Percentiles rank a stretch among this genome's conserved stretches.
Conservation (phyloP, 2,888 invertebrate genomes). For the Bursaphelenchus okinawaensis region DNA sequence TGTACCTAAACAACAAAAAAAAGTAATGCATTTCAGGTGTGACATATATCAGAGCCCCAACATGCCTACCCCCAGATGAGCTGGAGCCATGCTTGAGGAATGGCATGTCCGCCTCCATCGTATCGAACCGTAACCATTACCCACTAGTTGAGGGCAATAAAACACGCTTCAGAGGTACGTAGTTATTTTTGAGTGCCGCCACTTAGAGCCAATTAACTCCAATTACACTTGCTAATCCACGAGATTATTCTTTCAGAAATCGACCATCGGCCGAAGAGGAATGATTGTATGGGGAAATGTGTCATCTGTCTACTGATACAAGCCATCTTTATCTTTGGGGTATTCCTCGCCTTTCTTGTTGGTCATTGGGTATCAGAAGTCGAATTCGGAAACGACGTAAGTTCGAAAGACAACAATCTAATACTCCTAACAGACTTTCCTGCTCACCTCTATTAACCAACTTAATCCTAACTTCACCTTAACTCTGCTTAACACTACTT, state of each 20-base stretch:
- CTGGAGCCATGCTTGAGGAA: conserved; percentile 31
- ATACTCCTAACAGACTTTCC: conserved; percentile 20
- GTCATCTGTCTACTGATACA: conserved; percentile 41
- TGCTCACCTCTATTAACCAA: conserved; percentile 11
- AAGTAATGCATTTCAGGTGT: conserved; percentile 1
- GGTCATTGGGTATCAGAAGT: conserved; percentile 46
- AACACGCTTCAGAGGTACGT: background rate
- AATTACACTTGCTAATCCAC: too few relatives aligned
- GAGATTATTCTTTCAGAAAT: background rate
- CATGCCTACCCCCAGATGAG: conserved; percentile 21
- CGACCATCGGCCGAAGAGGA: conserved; percentile 1
- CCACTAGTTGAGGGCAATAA: background rate
- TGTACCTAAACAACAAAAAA: background rate
- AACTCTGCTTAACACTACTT: background rate
- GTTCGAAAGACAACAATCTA: conserved; percentile 6
- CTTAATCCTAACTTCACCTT: background rate
- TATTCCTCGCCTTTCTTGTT: conserved; percentile 42
- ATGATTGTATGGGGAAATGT: conserved; percentile 28
- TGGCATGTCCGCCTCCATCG: background rate
- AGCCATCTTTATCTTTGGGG: conserved; percentile 42
- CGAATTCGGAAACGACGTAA: conserved; percentile 22
- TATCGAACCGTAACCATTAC: background rate
- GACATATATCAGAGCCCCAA: conserved; percentile 6
- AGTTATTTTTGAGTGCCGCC: background rate
- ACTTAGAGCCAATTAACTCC: too few relatives aligned